These are phyloP conservation scores for Thaumatotibia leucotreta DNA, from an alignment of 1,140 invertebrate species.

Conservation along the genomic window DNA sequence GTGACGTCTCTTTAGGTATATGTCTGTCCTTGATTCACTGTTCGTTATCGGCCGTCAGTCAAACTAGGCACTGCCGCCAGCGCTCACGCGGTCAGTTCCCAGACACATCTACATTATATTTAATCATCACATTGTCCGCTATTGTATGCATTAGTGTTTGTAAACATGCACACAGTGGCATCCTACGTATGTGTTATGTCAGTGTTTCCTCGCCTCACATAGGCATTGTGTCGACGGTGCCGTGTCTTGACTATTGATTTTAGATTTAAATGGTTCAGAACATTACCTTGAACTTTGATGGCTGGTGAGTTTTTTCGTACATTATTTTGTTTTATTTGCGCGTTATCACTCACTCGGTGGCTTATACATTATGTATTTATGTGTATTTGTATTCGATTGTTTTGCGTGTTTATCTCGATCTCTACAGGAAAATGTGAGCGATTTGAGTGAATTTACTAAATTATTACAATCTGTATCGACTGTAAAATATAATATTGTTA, in stretches of 20 bases:
- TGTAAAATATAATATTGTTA: too few relatives aligned
- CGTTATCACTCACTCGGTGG: neutral
- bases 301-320: slow-evolving; percentile 52
- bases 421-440: neutral
- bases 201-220: slow-evolving; percentile 39
- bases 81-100: neutral
- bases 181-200: slow-evolving; percentile 22
- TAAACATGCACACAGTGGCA: slow-evolving; percentile 38
- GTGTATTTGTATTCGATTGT: neutral
- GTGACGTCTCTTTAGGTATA: neutral
- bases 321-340: neutral
- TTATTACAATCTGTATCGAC: too few relatives aligned
- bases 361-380: neutral
- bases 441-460: neutral
- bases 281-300: slow-evolving; percentile 66
- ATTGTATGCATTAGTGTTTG: slow-evolving; percentile 46
- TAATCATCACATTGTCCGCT: slow-evolving; percentile 43
- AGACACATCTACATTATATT: neutral
- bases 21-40: neutral
- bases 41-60: neutral
- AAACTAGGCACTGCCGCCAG: neutral
- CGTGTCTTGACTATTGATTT: slow-evolving; percentile 67
- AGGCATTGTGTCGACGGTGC: slow-evolving; percentile 49
- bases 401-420: neutral
- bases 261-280: slow-evolving; percentile 53